phyloP scores from a whole-genome alignment of 2,113 vertebrate species.

The Vireo altiloquus region DNA sequence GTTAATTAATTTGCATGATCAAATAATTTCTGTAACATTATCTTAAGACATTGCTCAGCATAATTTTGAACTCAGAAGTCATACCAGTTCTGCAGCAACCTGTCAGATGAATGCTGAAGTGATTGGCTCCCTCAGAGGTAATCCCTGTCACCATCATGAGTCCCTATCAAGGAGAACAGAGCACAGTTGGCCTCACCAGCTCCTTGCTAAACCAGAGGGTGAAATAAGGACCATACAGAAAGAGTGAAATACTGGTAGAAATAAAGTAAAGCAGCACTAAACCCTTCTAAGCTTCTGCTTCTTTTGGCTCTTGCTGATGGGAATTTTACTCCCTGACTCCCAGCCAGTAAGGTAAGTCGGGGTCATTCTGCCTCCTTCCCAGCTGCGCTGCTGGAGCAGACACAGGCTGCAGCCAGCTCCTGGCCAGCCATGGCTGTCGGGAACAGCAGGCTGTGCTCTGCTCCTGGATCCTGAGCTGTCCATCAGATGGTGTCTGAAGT shows the following conservation, averaged over 20 bases:
- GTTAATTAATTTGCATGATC: background rate
- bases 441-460: background rate
- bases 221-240: background rate
- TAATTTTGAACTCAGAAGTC: background rate
- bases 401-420: background rate
- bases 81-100: background rate
- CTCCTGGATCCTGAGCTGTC: background rate
- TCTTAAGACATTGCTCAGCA: background rate
- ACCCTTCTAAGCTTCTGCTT: background rate
- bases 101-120: background rate
- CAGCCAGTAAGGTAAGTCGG: background rate
- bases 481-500: rapidly evolving
- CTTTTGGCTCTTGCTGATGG: background rate
- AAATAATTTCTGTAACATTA: background rate
- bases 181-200: background rate
- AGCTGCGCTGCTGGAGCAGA: background rate
- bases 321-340: background rate
- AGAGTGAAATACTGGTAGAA: background rate
- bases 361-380: background rate
- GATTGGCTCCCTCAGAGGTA: background rate
- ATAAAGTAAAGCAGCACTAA: background rate
- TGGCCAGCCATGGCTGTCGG: background rate
- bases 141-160: background rate
- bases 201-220: background rate
- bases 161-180: background rate